Conservation (phyloP, 2,113 vertebrate genomes). For the Sitta europaea region DNA sequence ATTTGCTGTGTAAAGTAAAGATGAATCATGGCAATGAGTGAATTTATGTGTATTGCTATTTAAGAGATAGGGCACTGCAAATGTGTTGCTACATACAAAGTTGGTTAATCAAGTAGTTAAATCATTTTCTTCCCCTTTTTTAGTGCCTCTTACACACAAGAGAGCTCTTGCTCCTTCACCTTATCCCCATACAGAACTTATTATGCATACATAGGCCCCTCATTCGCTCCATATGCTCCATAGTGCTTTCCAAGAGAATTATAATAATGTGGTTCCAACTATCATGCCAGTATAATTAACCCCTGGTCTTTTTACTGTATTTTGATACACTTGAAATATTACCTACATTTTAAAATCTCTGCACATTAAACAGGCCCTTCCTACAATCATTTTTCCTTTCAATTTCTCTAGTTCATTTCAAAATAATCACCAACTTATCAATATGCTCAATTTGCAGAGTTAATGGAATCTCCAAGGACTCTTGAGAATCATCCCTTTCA, state of each 20-base stretch:
- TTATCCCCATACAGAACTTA: conserved; percentile 56
- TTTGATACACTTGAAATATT: conserved; percentile 54
- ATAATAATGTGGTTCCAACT: conserved; percentile 58
- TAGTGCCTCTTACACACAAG: conserved; percentile 53
- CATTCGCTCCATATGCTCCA: conserved; percentile 64
- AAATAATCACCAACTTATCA: conserved; percentile 16
- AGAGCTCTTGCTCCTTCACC: conserved; percentile 65
- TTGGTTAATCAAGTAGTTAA: conserved; percentile 51
- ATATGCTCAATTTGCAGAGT: conserved; percentile 9
- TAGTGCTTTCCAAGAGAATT: conserved; percentile 66
- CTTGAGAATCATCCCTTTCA: not conserved
- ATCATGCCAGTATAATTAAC: conserved; percentile 41
- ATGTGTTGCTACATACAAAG: not conserved
- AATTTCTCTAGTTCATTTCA: conserved; percentile 1
- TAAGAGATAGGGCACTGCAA: not conserved
- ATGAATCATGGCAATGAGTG: not conserved
- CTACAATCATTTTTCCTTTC: not conserved
- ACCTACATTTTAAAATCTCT: conserved; percentile 22
- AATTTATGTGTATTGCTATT: not conserved
- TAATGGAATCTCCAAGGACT: conserved; percentile 26
- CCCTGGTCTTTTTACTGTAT: conserved; percentile 23
- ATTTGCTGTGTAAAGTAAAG: not conserved
- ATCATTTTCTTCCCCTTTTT: conserved; percentile 45
- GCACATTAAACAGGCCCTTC: not conserved
- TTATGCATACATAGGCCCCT: conserved; percentile 47